Evolutionary conservation across 2,113 vertebrate species (phyloP), one percentile per base, ranked within the genome.

Genomic region (Rhodinocichla rosea): DNA sequence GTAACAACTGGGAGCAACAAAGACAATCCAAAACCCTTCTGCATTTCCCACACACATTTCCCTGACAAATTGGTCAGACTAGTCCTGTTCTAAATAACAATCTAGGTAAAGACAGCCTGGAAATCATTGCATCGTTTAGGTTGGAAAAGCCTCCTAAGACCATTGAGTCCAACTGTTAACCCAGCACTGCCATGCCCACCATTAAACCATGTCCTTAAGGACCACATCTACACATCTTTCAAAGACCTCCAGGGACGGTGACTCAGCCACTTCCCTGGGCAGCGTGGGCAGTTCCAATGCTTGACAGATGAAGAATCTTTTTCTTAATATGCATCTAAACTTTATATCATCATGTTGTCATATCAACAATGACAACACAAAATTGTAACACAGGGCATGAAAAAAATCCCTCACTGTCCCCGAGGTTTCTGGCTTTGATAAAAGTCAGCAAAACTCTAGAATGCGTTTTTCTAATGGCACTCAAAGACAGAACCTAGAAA

Each of bases 141-240:
- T 24, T 79, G 26, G 33, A 73, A 89, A 89, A 35, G 24, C 32
- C 28, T 30, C 5, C 32, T 50, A 42, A 59, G 30, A 39, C 45
- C 26, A n/a, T 33, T 0, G 1, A 71, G 13, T 55, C 15, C 32
- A 55, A 37, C 26, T 1, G 3, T 55, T 22, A 55, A 67, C 11
- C 17, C 21, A 67, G 13, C 24, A 49, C 47, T 83, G 53, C 23
- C 35, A 83, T 59, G 39, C n/a, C 6, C 13, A 42, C 12, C 55
- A 60, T 60, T 67, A 71, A 74, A 65, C 40, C 30, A 49, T 6
- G 7, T 59, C 26, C 13, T 22, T 57, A 32, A 65, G 63, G 2
- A 2, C 20, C 17, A 50, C 2, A 12, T 13, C 9, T 62, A 44
- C 15, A 35, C 0, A 1, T 22, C 37, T 90, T 60, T 40, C 32